phyloP scores from a whole-genome alignment of 2,113 vertebrate genomes.

The Dolichotis patagonum region DNA sequence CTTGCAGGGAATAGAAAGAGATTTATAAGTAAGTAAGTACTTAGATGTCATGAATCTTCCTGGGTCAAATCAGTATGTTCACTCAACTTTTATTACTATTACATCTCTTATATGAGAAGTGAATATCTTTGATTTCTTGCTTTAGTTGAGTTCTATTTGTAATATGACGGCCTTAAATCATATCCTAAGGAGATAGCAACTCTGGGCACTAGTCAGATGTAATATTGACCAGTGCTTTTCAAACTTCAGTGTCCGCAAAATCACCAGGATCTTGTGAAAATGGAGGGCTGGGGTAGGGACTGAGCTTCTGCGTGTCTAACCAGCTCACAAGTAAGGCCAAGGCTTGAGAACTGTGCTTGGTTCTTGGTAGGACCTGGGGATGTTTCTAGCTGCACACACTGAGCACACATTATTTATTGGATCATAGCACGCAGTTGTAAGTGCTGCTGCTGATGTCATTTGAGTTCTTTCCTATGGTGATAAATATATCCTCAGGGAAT shows the following conservation, averaged over 20 bases:
- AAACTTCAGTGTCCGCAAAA: not conserved
- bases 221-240: not conserved
- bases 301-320: not conserved
- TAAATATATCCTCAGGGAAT: conserved; percentile 76
- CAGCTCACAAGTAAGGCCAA: not conserved
- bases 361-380: not conserved
- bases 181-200: not conserved
- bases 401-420: conserved; percentile 77
- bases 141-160: conserved; percentile 8
- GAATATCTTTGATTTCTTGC: conserved; percentile 17
- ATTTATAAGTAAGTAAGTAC: not conserved
- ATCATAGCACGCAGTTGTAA: conserved; percentile 63
- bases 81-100: not conserved
- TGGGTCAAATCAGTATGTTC: not conserved
- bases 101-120: not conserved
- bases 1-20: not conserved
- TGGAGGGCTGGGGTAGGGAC: not conserved
- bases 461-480: conserved; percentile 56
- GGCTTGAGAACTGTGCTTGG: not conserved
- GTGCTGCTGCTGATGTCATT: conserved; percentile 77
- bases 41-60: not conserved
- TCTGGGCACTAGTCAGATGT: not conserved
- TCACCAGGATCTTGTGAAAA: not conserved
- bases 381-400: not conserved
- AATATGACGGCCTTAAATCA: not conserved